These are phyloP conservation scores for Xylophagus ater DNA, from an alignment of 2,888 invertebrate species.

Conservation along the genomic window DNA sequence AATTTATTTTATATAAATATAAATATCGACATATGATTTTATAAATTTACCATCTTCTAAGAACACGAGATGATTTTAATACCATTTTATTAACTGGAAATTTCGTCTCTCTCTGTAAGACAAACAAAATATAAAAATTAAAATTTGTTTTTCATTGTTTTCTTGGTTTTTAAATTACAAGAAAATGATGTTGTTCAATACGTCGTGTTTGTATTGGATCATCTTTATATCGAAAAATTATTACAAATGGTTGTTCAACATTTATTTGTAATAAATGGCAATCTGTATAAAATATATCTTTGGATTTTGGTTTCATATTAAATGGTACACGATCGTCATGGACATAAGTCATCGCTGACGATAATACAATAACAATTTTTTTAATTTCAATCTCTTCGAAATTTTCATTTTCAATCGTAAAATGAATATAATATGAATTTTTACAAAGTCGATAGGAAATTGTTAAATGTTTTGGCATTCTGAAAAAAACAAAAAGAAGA, in stretches of 20 bases:
- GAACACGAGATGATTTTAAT: no score
- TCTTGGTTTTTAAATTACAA: no score
- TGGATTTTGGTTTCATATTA: slow-evolving; percentile 12
- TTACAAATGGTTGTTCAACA: slow-evolving; percentile 30
- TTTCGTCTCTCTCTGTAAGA: no score
- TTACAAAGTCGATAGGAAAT: slow-evolving; percentile 29
- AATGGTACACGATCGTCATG: slow-evolving; percentile 25
- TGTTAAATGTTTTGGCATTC: not conserved
- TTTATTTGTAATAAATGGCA: slow-evolving; percentile 29
- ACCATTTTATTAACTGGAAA: no score
- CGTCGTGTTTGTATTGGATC: slow-evolving; percentile 18
- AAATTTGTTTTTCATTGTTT: no score
- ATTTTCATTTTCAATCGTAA: slow-evolving; percentile 24
- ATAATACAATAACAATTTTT: slow-evolving; percentile 31
- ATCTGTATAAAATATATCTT: slow-evolving; percentile 27
- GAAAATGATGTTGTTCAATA: slow-evolving; percentile 33
- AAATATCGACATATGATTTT: no score
- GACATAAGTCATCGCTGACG: slow-evolving; percentile 28
- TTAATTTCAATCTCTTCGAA: slow-evolving; percentile 25
- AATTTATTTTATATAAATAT: no score
- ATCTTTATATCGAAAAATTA: slow-evolving; percentile 23
- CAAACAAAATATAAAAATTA: no score
- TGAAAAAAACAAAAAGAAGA: slow-evolving; percentile 3
- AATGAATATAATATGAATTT: slow-evolving; percentile 30
- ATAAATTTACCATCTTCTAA: slow-evolving; percentile 7